phyloP scores from a whole-genome alignment of 2,113 vertebrate genomes.

The Scytalopus superciliaris region DNA sequence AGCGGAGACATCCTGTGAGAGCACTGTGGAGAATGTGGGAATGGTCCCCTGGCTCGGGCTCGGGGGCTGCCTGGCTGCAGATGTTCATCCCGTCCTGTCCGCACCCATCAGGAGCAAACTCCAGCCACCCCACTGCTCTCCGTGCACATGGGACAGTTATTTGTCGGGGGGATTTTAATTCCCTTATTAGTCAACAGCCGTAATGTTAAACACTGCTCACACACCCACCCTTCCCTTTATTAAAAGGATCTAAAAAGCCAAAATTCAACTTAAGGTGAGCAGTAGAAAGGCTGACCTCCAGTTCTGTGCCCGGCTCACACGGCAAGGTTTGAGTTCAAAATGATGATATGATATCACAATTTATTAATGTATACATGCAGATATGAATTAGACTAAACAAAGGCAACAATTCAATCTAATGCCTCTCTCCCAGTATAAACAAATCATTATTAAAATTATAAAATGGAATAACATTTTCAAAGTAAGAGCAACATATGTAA shows the following conservation, averaged over 20 bases:
- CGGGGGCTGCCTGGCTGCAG: conserved; percentile 10
- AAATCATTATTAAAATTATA: conserved; percentile 73
- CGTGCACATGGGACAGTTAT: fast-evolving
- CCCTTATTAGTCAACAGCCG: not conserved
- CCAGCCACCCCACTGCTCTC: not conserved
- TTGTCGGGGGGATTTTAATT: not conserved
- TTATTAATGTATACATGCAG: conserved; percentile 55
- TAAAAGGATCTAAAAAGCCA: not conserved
- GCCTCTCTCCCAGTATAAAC: conserved; percentile 65
- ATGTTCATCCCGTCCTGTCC: conserved; percentile 7
- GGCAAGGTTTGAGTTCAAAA: conserved; percentile 34
- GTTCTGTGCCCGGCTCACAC: not conserved
- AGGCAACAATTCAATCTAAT: conserved; percentile 60
- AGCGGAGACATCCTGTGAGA: conserved; percentile 17
- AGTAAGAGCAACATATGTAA: conserved; percentile 72
- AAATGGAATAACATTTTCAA: conserved; percentile 69
- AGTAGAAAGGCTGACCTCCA: not conserved
- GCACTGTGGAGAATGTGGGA: conserved; percentile 2
- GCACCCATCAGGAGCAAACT: not conserved
- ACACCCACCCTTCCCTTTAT: not conserved
- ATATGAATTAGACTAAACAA: conserved; percentile 66
- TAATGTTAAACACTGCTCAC: not conserved
- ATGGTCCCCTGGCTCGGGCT: not conserved
- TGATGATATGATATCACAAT: not conserved
- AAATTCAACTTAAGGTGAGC: conserved; percentile 18